Evolutionary conservation across 2,113 vertebrate genomes (phyloP), one percentile per base, ranked within the genome.

Genomic region (Scomber colias): DNA sequence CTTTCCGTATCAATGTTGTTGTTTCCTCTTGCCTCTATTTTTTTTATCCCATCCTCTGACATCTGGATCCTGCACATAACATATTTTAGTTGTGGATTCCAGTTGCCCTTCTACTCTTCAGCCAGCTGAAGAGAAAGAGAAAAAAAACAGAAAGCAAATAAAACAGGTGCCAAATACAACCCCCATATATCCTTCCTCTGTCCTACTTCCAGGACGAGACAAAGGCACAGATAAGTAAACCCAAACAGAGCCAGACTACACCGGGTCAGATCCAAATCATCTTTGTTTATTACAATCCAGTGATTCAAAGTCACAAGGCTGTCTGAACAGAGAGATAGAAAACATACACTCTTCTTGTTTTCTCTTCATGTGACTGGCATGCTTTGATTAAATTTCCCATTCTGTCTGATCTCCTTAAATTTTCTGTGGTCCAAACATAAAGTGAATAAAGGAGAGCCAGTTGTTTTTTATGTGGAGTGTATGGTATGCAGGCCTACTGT

Each of bases 81-180:
- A 74, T 77, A 63, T 46, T 50, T 83, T 17, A 72, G 56, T 79
- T 79, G 75, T 50, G 54, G 67, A 60, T 83, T 67, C 62, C 21
- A 81, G 64, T 76, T 62, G 65, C 65, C 77, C 59, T 21, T 68
- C 35, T 9, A 40, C 7, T 40, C 13, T 67, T 60, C 62, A 48
- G 75, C 49, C 19, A 3, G 12, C 65, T 56, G 49, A 73, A 73
- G 19, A 16, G 55, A 64, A 55, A 35, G 16, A 40, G 11, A 48
- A 15, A 67, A 48, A 64, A 61, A 55, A 56, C 13, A 53, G 5
- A 77, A 15, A n/a, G 51, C 24, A 83, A 86, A 82, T 77, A 71
- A 68, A 82, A 75, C 68, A 84, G 63, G 75, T 64, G 77, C 70
- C 78, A 79, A 69, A 86, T 73, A 55, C 21, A 84, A 72, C 55